These are phyloP conservation scores for Zaprionus inermis DNA, from an alignment of 1,140 invertebrate species.

Conservation along the genomic window DNA sequence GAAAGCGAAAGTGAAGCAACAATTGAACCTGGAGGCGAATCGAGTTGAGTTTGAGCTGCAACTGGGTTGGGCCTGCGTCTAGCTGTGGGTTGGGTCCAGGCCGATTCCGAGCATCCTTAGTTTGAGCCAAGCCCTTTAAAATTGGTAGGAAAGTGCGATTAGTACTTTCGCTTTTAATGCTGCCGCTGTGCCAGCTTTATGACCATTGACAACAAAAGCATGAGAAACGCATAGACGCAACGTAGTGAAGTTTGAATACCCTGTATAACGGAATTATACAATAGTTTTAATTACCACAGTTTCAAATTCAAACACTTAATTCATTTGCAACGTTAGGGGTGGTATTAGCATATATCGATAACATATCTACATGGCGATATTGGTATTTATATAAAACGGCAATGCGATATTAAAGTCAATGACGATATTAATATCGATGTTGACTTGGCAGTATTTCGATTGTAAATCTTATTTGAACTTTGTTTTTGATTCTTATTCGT, in stretches of 20 bases:
- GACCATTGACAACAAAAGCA: constrained; percentile 31
- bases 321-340: background rate
- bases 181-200: constrained; percentile 32
- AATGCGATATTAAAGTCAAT: background rate
- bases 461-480: background rate
- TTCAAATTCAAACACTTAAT: background rate
- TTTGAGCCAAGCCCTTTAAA: constrained; percentile 29
- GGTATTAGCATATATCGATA: background rate
- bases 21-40: constrained; percentile 8
- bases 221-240: background rate
- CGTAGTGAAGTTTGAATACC: constrained; percentile 28
- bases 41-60: background rate
- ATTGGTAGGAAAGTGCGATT: constrained; percentile 64
- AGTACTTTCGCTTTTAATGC: constrained; percentile 74
- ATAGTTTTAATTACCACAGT: background rate
- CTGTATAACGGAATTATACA: background rate
- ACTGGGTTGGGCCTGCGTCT: background rate
- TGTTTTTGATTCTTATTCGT: background rate
- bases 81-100: constrained; percentile 25
- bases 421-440: background rate
- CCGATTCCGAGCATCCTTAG: constrained; percentile 53
- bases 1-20: constrained; percentile 70
- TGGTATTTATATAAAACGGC: background rate
- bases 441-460: background rate
- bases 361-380: background rate